Base-by-base conservation (phyloP, 1,140 invertebrate species). In the Helicoverpa zea region DNA sequence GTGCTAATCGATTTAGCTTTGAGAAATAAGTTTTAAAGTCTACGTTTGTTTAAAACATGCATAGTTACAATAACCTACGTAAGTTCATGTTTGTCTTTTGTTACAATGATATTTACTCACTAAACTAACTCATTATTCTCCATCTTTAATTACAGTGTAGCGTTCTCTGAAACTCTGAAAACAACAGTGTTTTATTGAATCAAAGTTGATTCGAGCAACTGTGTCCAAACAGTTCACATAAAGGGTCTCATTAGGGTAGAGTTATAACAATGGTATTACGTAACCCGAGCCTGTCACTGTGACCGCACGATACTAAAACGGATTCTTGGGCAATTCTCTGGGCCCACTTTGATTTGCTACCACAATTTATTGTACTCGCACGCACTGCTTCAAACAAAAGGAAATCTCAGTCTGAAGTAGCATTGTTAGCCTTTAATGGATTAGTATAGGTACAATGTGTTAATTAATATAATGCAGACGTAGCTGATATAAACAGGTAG, bases 241-340 rank as follows among this genome's bases (percentile, higher is more conserved):
- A 77, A 72, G 72, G 83, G 80, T 81, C 83, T 82, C 59, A 74
- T 68, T 82, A 82, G 74, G 66, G 43, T 52, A 74, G 61, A 79
- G 35, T 77, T 79, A 82, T 84, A 84, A 75, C 83, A 84, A 82
- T 82, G 75, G 59, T 82, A 81, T 84, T 82, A 82, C 59, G 79
- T n/a, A 75, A 80, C 78, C 81, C 81, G 10, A 64, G 54, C 73
- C 76, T 82, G 77, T 82, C 81, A 81, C 83, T 78, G 68, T 59
- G 74, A 84, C 83, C 81, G 81, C 81, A 84, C 49, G 54, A 49
- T 74, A 75, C 76, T 84, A 82, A 79, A 79, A 74, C 58, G 81
- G 79, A 75, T 80, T 77, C 77, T 80, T 82, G 80, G 72, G 75
- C 73, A 81, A 84, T 58, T 81, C 72, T 47, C 73, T 49, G 47